Evolutionary conservation across 2,888 invertebrate genomes (phyloP), one percentile per base, ranked within the genome.

Genomic region (Heteromyza rotundicornis): DNA sequence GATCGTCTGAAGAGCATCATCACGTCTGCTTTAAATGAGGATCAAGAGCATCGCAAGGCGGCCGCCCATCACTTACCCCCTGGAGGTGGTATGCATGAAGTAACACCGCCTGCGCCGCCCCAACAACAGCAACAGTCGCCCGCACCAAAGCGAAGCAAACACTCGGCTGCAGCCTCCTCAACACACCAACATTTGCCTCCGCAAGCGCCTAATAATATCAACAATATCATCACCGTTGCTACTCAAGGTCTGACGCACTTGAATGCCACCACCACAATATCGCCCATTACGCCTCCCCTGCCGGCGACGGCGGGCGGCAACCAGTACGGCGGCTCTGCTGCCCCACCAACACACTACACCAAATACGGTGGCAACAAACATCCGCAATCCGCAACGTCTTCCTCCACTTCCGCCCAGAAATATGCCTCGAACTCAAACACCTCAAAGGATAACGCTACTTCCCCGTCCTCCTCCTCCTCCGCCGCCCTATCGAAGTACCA

Each of bases 1-100:
- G 95, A 96, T 82, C 87, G 95, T 23, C 86, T 94, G 49, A 93
- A 94, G 84, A 92, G 91, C 77, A 92, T 94, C 64, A 94, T 94
- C 66, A 92, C 92, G 1, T 91, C 91, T 2, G 94, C 92, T 57
- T 84, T 95, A 36, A 95, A 95, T 80, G 94, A 95, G 80, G 94
- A 94, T 80, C 92, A 92, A 75, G 85, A 84, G 65, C 83, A 83
- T 51, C 80, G 83, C 27, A 84, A 83, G 67, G 81, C 79, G 56
- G 78, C 76, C 12, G 71, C 74, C 1, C 80, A 78, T 27, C 77
- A 77, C 40, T 50, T 67, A 17, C 68, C 66, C 16, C 56, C 27
- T n/a, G n/a, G n/a, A n/a, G n/a, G n/a, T n/a, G n/a, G n/a, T n/a
- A n/a, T n/a, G n/a, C n/a, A n/a, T n/a, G 22, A 57, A 50, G 55